phyloP scores from a whole-genome alignment of 2,797 vertebrate species.

The Mastacembelus armatus region DNA sequence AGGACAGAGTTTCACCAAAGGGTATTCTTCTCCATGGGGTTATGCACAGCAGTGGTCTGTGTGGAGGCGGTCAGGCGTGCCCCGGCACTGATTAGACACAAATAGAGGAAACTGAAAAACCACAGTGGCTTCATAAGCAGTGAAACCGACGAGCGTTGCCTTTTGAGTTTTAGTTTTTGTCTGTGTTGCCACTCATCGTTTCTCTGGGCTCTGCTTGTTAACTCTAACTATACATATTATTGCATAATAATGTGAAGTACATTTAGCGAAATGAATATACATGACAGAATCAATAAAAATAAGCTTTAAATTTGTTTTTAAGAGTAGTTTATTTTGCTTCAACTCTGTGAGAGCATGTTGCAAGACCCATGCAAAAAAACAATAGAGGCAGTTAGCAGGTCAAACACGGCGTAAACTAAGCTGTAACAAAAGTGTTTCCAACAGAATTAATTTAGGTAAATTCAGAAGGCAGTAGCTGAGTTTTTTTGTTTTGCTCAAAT shows the following conservation, averaged over 20 bases:
- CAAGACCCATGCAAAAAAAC: not conserved
- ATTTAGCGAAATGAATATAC: too few relatives aligned
- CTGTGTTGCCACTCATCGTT: constrained; percentile 7
- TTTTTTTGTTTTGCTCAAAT: not conserved
- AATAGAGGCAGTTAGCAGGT: not conserved
- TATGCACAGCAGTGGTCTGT: constrained; percentile 69
- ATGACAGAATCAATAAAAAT: not conserved
- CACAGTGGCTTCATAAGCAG: constrained; percentile 54
- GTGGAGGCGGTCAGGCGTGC: constrained; percentile 72
- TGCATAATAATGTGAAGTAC: too few relatives aligned
- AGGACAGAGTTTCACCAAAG: constrained; percentile 46
- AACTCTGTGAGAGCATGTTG: not conserved
- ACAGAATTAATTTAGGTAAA: not conserved
- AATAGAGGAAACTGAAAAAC: constrained; percentile 77
- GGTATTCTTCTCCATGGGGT: constrained; percentile 65
- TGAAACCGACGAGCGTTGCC: constrained; percentile 33
- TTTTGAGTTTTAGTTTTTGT: constrained; percentile 25
- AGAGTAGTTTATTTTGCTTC: not conserved
- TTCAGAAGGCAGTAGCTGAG: not conserved
- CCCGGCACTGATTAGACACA: constrained; percentile 73
- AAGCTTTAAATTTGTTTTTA: not conserved
- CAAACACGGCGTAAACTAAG: not conserved
- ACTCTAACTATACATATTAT: constrained; percentile 2
- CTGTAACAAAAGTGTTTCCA: too few relatives aligned
- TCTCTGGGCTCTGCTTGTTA: not conserved